These are phyloP conservation scores for Pimephales promelas DNA, from an alignment of 2,113 vertebrate species.

Conservation along the genomic window DNA sequence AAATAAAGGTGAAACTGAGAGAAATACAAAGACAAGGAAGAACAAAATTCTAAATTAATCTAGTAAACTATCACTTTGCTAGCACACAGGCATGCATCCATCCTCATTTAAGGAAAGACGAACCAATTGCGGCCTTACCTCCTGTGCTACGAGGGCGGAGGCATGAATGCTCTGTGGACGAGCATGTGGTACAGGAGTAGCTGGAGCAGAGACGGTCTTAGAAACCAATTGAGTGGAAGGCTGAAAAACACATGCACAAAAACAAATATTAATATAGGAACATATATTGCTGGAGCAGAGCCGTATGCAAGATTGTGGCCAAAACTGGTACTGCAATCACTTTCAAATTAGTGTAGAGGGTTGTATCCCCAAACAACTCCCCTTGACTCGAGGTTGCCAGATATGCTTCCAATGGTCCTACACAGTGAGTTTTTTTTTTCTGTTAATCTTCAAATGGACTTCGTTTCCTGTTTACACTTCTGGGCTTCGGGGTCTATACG, in stretches of 20 bases:
- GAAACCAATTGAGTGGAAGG: constrained; percentile 36
- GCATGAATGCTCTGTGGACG: constrained; percentile 64
- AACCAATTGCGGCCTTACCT: constrained; percentile 55
- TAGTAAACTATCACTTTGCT: constrained; percentile 48
- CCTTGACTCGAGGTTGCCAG: no score
- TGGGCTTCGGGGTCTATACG: no score
- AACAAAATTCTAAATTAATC: constrained; percentile 60
- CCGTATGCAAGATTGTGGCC: no score
- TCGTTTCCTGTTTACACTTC: no score
- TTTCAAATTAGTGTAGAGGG: no score
- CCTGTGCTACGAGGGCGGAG: constrained; percentile 51
- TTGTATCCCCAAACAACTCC: no score
- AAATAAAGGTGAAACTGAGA: constrained; percentile 67
- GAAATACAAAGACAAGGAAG: constrained; percentile 65
- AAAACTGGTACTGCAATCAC: no score
- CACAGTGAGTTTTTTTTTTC: no score
- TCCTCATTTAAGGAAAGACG: not conserved
- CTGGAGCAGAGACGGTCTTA: constrained; percentile 69
- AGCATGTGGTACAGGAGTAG: constrained; percentile 62
- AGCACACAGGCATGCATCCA: constrained; percentile 17
- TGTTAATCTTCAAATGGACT: no score
- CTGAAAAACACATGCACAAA: constrained; percentile 56
- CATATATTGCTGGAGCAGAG: no score
- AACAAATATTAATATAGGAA: not conserved
- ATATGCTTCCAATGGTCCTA: no score